Evolutionary conservation across 1,140 invertebrate genomes (phyloP).

Genomic region (Drosophila tristis): DNA sequence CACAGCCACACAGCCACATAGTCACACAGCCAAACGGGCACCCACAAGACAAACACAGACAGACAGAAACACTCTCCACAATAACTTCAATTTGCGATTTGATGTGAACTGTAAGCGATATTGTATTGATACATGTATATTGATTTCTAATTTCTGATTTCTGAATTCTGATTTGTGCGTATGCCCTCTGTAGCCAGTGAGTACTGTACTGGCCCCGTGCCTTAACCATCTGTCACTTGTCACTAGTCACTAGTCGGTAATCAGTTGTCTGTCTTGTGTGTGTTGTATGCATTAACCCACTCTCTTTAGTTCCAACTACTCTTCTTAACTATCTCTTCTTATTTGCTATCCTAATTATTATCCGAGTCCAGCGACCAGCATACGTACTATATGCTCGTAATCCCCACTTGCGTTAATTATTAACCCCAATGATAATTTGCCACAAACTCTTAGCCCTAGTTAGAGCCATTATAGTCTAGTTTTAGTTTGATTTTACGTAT

Average conservation of each 20-base stretch:
- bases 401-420: neutral
- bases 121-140: constrained; percentile 45
- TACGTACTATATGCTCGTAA: too few species aligned
- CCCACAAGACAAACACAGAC: neutral
- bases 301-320: too few species aligned
- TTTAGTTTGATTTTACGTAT: constrained; percentile 12
- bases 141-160: constrained; percentile 13
- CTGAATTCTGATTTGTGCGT: constrained; percentile 63
- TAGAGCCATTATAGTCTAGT: constrained; percentile 23
- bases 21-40: neutral
- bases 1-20: constrained; percentile 15
- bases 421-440: neutral
- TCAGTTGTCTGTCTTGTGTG: too few species aligned
- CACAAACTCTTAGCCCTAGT: constrained; percentile 28
- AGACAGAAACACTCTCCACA: neutral
- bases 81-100: constrained; percentile 37
- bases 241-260: too few species aligned
- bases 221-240: too few species aligned
- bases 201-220: constrained; percentile 5
- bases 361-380: too few species aligned
- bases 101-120: constrained; percentile 59
- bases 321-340: too few species aligned
- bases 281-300: too few species aligned
- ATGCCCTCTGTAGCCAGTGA: constrained; percentile 62
- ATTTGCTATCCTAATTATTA: too few species aligned